Evolutionary conservation across 2,797 vertebrate species (phyloP).

Genomic region (Pteronotus mesoamericanus): DNA sequence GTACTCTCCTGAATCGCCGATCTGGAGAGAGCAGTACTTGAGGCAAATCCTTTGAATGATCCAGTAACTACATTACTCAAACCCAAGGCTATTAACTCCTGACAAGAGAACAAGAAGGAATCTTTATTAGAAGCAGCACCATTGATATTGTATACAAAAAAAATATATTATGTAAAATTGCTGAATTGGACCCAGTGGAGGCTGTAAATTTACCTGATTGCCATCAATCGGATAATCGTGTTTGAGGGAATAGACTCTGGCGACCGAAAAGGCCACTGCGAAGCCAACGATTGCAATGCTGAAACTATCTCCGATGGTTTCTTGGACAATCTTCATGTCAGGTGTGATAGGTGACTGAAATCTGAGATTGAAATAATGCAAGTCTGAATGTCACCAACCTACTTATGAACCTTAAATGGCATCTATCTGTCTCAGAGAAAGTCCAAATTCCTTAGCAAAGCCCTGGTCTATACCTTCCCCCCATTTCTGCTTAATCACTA

Average conservation of each 20-base stretch:
- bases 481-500: background rate
- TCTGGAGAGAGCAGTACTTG: conserved; percentile 94
- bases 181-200: background rate
- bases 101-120: conserved; percentile 19
- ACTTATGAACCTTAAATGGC: background rate
- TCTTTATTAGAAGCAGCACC: background rate
- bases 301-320: conserved; percentile 86
- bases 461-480: rapidly evolving
- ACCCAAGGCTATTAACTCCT: conserved; percentile 98
- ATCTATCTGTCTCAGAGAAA: background rate
- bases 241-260: conserved; percentile 94
- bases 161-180: background rate
- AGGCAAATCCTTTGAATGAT: conserved; percentile 91
- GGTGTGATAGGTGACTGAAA: conserved; percentile 88
- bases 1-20: conserved; percentile 96
- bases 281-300: conserved; percentile 94
- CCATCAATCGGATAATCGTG: conserved; percentile 92
- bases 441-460: background rate
- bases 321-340: conserved; percentile 81
- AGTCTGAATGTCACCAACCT: background rate
- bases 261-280: conserved; percentile 93
- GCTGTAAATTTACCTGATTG: conserved; percentile 87
- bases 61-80: conserved; percentile 92
- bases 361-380: conserved; percentile 78
- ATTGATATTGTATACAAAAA: background rate